These are phyloP conservation scores for Callionymus lyra DNA, from an alignment of 2,113 vertebrate species.

Conservation along the genomic window DNA sequence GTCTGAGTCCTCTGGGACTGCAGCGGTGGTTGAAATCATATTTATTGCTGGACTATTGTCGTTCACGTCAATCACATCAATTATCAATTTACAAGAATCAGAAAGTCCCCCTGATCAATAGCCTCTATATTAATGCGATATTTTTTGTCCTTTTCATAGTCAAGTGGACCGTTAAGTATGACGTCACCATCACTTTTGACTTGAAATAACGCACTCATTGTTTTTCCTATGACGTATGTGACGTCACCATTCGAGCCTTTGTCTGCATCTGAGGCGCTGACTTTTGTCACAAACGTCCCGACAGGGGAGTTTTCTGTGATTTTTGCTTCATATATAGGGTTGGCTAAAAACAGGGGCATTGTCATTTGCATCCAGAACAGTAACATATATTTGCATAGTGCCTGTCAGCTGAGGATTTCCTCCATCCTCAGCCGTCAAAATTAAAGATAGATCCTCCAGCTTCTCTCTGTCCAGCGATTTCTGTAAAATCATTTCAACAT, in stretches of 20 bases:
- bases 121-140: slow-evolving; percentile 59
- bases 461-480: slow-evolving; percentile 44
- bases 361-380: slow-evolving; percentile 40
- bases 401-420: slow-evolving; percentile 35
- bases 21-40: slow-evolving; percentile 34
- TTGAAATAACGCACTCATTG: slow-evolving; percentile 37
- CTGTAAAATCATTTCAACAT: slow-evolving; percentile 43
- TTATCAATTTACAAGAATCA: slow-evolving; percentile 53
- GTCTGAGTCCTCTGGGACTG: slow-evolving; percentile 26
- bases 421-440: slow-evolving; percentile 42
- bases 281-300: slow-evolving; percentile 41
- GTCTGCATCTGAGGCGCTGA: slow-evolving; percentile 59
- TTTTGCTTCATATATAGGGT: slow-evolving; percentile 49
- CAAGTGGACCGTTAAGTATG: slow-evolving; percentile 32
- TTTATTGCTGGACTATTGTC: slow-evolving; percentile 47
- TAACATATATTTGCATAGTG: slow-evolving; percentile 30
- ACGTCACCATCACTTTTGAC: slow-evolving; percentile 42
- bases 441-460: slow-evolving; percentile 19
- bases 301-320: slow-evolving; percentile 43
- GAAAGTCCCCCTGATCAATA: slow-evolving; percentile 59
- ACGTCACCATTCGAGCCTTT: slow-evolving; percentile 50
- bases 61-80: slow-evolving; percentile 46
- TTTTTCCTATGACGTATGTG: slow-evolving; percentile 44
- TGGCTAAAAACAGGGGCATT: slow-evolving; percentile 58
- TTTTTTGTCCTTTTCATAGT: slow-evolving; percentile 53